These are phyloP conservation scores for Crocallis elinguaria DNA, from an alignment of 2,888 invertebrate genomes.

Conservation along the genomic window DNA sequence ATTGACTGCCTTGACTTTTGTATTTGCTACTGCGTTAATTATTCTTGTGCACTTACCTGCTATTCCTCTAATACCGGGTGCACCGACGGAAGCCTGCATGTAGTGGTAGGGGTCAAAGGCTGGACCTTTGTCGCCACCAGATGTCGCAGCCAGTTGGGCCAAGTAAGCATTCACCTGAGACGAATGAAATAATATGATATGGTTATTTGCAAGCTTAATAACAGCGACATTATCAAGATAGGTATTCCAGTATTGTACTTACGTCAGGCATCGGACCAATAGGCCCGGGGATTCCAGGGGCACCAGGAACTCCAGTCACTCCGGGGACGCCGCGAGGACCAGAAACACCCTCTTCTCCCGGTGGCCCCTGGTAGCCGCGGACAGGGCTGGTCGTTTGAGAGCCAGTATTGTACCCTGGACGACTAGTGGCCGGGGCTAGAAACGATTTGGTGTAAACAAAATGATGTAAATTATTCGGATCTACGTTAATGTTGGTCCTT, in stretches of 20 bases:
- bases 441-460: background rate
- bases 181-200: constrained; percentile 13
- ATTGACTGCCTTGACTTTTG: too few species aligned
- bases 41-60: constrained; percentile 81
- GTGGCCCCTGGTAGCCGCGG: constrained; percentile 79
- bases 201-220: background rate
- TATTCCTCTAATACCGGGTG: constrained; percentile 91
- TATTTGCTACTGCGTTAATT: background rate
- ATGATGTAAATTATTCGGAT: too few species aligned
- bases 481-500: too few species aligned
- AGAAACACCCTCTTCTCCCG: constrained; percentile 83
- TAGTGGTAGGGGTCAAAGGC: constrained; percentile 88
- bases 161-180: constrained; percentile 88
- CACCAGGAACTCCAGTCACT: constrained; percentile 86
- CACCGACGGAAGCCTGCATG: constrained; percentile 91
- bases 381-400: constrained; percentile 59
- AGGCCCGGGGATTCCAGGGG: constrained; percentile 88
- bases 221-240: background rate
- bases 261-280: constrained; percentile 90
- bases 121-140: constrained; percentile 92
- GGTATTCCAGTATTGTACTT: too few species aligned
- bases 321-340: constrained; percentile 87
- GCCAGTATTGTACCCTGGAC: constrained; percentile 42
- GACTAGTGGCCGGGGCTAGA: constrained; percentile 40
- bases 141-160: constrained; percentile 89